phyloP scores from a whole-genome alignment of 2,888 invertebrate genomes.

The Coenonympha glycerion region DNA sequence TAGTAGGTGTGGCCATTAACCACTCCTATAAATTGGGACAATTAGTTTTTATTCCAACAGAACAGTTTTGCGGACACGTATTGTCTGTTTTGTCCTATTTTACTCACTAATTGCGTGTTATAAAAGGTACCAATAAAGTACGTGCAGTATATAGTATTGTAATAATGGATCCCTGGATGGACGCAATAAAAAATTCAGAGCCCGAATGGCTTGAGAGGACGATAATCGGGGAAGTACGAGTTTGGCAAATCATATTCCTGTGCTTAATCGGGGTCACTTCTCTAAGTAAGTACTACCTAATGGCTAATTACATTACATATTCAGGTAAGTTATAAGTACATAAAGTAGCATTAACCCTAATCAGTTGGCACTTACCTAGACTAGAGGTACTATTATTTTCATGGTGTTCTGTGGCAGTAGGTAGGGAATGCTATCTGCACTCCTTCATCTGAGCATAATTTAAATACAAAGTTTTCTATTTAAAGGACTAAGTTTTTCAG shows the following conservation, averaged over 20 bases:
- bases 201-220: constrained; percentile 84
- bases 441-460: too few species aligned
- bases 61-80: constrained; percentile 40
- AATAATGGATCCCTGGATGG: constrained; percentile 62
- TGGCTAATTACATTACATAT: background rate
- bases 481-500: too few species aligned
- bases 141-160: constrained; percentile 12
- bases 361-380: too few species aligned
- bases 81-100: constrained; percentile 28
- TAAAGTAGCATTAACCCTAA: too few species aligned
- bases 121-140: too few species aligned
- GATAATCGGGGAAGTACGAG: constrained; percentile 80
- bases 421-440: too few species aligned
- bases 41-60: constrained; percentile 54
- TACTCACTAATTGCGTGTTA: too few species aligned
- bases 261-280: constrained; percentile 78
- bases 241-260: constrained; percentile 89
- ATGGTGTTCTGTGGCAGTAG: too few species aligned
- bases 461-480: too few species aligned
- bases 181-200: constrained; percentile 62
- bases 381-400: too few species aligned
- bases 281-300: constrained; percentile 78
- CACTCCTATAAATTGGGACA: constrained; percentile 64
- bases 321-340: background rate
- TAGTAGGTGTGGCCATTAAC: constrained; percentile 61